Evolutionary conservation across 2,113 vertebrate species (phyloP), one percentile per base, ranked within the genome.

Genomic region (Phoenicopterus ruber): DNA sequence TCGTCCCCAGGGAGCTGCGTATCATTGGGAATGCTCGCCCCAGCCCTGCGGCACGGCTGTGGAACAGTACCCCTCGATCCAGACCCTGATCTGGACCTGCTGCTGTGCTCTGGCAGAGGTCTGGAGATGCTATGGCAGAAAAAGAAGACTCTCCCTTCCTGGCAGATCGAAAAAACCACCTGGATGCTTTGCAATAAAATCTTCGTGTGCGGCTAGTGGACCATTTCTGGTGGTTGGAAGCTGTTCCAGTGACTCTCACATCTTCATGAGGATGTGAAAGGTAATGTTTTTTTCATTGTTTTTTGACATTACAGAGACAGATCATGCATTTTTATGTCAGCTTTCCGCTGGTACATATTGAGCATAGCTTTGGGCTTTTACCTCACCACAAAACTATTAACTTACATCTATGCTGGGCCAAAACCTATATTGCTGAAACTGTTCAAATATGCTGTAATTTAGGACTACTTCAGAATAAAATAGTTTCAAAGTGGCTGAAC

Each of bases 271-370:
- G 8, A 57, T 47, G 32, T 42, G 58, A 44, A 96, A 80, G 92
- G 65, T 13, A 40, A 42, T 14, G 6, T 0, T 4, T 31, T 47
- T 42, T 54, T 50, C 2, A 18, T 29, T 2, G 0, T n/a, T 83
- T 79, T 82, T 81, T 85, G 8, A 46, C 8, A 34, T 59, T 72
- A 34, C 19, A 57, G 31, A 66, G 58, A 18, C 21, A 52, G 6
- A 36, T 14, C 4, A 44, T 52, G 21, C 12, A 69, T 92, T 86
- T 93, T 76, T 47, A 52, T 50, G 19, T 21, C 36, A 62, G 11
- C 17, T 77, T 95, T 73, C 50, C 0, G 2, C 18, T 65, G 6
- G 2, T 63, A 22, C n/a, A 28, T 58, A 32, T 4, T 44, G 18
- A 69, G 10, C n/a, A 63, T 15, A 52, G 18, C 36, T 79, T 46